Evolutionary conservation across 2,113 vertebrate genomes (phyloP).

Genomic region (Dicaeum eximium): DNA sequence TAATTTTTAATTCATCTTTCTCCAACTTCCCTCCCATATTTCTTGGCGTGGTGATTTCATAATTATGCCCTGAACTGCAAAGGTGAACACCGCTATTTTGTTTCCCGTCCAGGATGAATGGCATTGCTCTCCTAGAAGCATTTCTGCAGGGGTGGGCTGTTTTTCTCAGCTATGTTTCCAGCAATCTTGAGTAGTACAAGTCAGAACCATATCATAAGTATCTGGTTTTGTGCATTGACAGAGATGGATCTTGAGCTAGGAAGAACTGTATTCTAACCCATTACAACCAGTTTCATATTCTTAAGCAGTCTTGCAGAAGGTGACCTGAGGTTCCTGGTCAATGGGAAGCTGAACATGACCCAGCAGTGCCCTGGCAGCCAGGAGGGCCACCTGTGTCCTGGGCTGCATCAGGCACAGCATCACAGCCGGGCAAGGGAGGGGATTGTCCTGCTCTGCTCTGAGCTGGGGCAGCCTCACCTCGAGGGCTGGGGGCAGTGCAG

Average conservation of each 20-base stretch:
- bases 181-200: neutral
- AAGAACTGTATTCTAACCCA: neutral
- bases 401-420: neutral
- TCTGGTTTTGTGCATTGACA: neutral
- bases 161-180: neutral
- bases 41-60: neutral
- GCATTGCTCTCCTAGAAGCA: neutral
- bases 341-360: accelerated
- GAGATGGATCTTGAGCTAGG: neutral
- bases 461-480: accelerated
- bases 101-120: neutral
- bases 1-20: neutral
- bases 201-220: neutral
- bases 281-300: neutral
- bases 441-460: neutral
- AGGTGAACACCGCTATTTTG: neutral
- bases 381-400: accelerated
- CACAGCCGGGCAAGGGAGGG: accelerated
- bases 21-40: neutral
- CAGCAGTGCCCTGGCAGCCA: neutral
- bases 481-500: accelerated
- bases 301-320: neutral
- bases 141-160: neutral
- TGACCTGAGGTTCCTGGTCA: accelerated
- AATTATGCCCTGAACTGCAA: neutral